Evolutionary conservation across 2,113 vertebrate genomes (phyloP), one percentile per base, ranked within the genome.

Genomic region (Zosterops japonicus): DNA sequence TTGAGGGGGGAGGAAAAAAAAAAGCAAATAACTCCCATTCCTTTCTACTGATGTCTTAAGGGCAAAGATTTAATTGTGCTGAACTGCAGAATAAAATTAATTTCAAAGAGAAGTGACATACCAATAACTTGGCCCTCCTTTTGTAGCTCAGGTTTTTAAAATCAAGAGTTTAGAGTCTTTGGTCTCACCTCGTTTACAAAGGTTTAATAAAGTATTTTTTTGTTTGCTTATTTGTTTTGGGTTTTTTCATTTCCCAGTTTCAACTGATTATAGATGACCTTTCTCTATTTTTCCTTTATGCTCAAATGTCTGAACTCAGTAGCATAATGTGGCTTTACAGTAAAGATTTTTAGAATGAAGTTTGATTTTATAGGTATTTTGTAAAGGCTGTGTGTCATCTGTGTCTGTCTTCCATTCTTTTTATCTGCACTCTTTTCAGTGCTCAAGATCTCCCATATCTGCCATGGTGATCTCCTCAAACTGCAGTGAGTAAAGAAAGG

Each of bases 41-140:
- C 41, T 59, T 95, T 83, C 35, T 46, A 50, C n/a, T 63, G 33
- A 71, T 70, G 18, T 50, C 61, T 83, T 91, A 64, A 71, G 83
- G 72, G 53, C 39, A 82, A 87, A 88, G 24, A 31, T 71, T 89
- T 77, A 88, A 67, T 78, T 87, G 18, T 71, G 7, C 24, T 63
- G 44, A 59, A 53, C 49, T 29, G 35, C 21, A 46, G 29, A 84
- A 63, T 35, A 67, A 74, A 41, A 86, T 36, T 47, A 41, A 33
- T 95, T 89, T 91, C 60, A 35, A 78, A 70, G 33, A 46, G 12
- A 5, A 67, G 19, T 25, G 15, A 65, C 42, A 71, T 35, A 22
- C 22, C 1, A 3, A 36, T 83, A 69, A 77, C 68, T 69, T 80
- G 42, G 25, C 23, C 33, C 14, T 74, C 41, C 2, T 25, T 85